A percentile compares a stretch with the other conserved stretches of the same genome.
Evolutionary conservation across 2,888 invertebrate species (phyloP).

Genomic region (Zhengitettix transpicula): DNA sequence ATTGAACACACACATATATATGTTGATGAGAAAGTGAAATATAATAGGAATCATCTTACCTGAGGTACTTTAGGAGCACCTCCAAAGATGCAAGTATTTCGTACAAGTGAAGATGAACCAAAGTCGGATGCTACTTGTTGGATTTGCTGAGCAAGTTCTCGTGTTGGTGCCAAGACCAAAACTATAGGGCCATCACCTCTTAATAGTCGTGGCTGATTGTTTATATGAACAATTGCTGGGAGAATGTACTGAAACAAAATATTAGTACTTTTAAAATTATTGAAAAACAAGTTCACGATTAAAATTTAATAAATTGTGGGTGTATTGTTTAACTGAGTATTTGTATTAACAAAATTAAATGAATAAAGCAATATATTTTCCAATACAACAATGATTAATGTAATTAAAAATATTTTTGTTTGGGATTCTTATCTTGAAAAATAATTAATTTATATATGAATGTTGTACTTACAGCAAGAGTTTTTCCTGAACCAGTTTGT

Average conservation of each 20-base stretch:
- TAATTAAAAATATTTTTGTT: background rate
- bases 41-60: background rate
- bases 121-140: constrained; percentile 88
- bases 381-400: background rate
- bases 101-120: constrained; percentile 72
- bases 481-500: constrained; percentile 87
- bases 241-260: constrained; percentile 51
- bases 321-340: too few relatives aligned
- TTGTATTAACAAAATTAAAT: too few relatives aligned
- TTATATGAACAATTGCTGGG: constrained; percentile 91
- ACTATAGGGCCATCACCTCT: constrained; percentile 92
- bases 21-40: background rate
- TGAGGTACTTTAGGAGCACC: constrained; percentile 80
- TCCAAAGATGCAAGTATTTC: constrained; percentile 93
- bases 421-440: too few relatives aligned
- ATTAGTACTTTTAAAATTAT: background rate
- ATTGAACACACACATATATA: too few relatives aligned
- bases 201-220: constrained; percentile 66
- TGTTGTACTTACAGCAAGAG: constrained; percentile 44
- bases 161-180: constrained; percentile 78
- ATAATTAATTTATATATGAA: background rate
- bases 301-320: background rate
- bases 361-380: too few relatives aligned
- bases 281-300: background rate
- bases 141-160: constrained; percentile 85